A percentile compares a stretch with the other conserved stretches of the same genome.
Conservation (phyloP, 2,888 invertebrate genomes). For the Amphipyra tragopoginis region DNA sequence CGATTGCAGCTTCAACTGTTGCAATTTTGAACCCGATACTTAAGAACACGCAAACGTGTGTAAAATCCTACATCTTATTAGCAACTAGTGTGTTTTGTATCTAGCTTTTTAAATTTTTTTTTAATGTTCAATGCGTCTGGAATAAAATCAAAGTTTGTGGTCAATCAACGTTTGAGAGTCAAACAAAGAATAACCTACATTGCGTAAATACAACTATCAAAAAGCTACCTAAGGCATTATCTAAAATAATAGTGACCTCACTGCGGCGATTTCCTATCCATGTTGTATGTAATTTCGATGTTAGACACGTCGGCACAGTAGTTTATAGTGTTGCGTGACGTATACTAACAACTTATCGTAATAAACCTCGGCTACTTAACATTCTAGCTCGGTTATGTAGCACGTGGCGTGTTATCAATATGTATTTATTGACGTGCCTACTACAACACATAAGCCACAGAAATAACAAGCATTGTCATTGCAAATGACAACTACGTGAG, state of each 20-base stretch:
- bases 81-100: not conserved
- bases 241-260: slow-evolving; percentile 58
- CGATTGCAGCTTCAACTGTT: slow-evolving; percentile 29
- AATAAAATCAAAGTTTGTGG: not conserved
- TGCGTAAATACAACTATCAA: slow-evolving; percentile 20
- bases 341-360: slow-evolving; percentile 60
- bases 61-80: slow-evolving; percentile 14
- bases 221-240: slow-evolving; percentile 22
- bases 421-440: slow-evolving; percentile 58
- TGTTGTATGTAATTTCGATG: slow-evolving; percentile 56
- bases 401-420: slow-evolving; percentile 65
- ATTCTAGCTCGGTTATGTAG: slow-evolving; percentile 51
- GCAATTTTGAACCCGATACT: slow-evolving; percentile 24
- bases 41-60: slow-evolving; percentile 36
- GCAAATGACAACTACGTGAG: slow-evolving; percentile 19
- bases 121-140: slow-evolving; percentile 4
- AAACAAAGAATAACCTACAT: slow-evolving; percentile 37
- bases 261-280: slow-evolving; percentile 52
- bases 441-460: slow-evolving; percentile 27
- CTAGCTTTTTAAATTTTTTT: not conserved
- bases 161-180: not conserved
- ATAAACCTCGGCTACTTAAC: slow-evolving; percentile 49
- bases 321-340: slow-evolving; percentile 60
- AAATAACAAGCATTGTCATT: slow-evolving; percentile 31
- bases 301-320: slow-evolving; percentile 59